Evolutionary conservation across 2,113 vertebrate genomes (phyloP).

Genomic region (Passer montanus): DNA sequence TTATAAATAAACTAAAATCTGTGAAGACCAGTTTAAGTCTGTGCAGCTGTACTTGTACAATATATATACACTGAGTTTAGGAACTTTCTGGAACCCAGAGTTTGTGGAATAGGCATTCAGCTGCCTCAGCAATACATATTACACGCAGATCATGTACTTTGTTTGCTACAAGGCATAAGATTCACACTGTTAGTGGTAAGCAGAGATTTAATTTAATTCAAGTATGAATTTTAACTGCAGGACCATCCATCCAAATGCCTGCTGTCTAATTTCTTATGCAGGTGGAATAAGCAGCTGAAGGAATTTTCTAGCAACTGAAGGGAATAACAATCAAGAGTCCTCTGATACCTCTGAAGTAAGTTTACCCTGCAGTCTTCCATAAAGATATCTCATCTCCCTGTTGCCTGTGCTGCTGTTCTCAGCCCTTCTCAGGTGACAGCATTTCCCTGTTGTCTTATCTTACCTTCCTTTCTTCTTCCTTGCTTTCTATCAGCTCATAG

Average conservation of each 20-base stretch:
- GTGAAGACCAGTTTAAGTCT: background rate
- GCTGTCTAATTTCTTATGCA: background rate
- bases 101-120: background rate
- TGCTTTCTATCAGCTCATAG: background rate
- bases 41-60: background rate
- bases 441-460: background rate
- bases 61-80: background rate
- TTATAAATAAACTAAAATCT: background rate
- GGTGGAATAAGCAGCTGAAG: background rate
- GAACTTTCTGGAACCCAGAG: background rate
- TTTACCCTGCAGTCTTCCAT: background rate
- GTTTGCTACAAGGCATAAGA: background rate
- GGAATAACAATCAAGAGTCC: background rate
- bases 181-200: background rate
- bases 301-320: background rate
- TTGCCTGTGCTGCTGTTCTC: background rate
- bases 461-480: background rate
- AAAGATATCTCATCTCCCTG: background rate
- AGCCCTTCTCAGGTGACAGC: background rate
- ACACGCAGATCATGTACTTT: background rate
- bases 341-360: background rate
- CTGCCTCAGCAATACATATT: background rate
- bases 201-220: background rate
- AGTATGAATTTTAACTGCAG: background rate
- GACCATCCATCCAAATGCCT: background rate